phyloP scores from a whole-genome alignment of 2,113 vertebrate species.

The Tinamus guttatus region DNA sequence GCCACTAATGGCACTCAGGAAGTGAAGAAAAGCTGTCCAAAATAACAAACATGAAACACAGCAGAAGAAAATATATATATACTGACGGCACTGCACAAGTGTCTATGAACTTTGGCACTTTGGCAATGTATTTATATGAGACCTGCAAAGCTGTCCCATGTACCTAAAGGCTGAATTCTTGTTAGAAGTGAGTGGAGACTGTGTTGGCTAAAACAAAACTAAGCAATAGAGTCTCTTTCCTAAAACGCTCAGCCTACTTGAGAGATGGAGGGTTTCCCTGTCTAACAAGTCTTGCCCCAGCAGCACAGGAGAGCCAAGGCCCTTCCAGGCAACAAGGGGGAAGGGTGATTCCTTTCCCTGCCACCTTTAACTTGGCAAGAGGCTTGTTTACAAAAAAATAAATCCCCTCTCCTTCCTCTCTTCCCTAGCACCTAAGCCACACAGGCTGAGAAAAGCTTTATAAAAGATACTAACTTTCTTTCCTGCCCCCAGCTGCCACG shows the following conservation, averaged over 20 bases:
- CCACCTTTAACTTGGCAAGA: neutral
- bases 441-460: neutral
- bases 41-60: neutral
- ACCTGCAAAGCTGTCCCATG: neutral
- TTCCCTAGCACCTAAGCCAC: neutral
- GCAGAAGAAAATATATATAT: neutral
- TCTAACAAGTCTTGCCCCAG: neutral
- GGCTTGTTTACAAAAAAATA: neutral
- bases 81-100: neutral
- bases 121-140: neutral
- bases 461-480: neutral
- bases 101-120: neutral
- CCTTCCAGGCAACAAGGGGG: neutral
- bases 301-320: neutral
- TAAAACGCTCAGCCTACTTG: neutral
- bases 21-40: neutral
- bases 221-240: neutral
- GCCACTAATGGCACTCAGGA: neutral
- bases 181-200: neutral
- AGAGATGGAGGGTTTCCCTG: neutral
- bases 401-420: rapidly evolving
- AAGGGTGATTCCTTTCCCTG: neutral
- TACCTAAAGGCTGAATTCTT: neutral
- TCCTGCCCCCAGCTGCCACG: neutral
- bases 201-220: neutral